These are phyloP conservation scores for Chrysodeixis includens DNA, from an alignment of 2,888 invertebrate species.

Conservation along the genomic window DNA sequence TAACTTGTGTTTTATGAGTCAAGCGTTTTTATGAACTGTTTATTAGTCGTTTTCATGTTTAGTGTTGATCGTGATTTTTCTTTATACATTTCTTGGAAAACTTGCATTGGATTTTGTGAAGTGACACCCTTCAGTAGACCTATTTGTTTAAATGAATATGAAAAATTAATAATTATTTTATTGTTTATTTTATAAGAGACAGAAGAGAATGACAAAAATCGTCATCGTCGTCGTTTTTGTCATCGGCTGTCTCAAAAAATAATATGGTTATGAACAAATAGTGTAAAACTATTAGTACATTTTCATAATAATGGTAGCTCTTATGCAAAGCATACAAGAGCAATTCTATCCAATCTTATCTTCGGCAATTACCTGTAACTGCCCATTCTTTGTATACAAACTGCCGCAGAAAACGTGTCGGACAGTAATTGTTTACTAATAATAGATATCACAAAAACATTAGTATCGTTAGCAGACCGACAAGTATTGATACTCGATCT, in stretches of 20 bases:
- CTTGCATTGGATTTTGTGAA: background rate
- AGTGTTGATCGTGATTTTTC: background rate
- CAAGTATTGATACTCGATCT: constrained; percentile 51
- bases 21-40: constrained; percentile 18
- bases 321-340: constrained; percentile 15
- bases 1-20: constrained; percentile 25
- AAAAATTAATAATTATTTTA: too few relatives aligned
- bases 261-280: too few relatives aligned
- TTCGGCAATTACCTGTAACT: constrained; percentile 26
- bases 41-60: background rate
- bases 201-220: too few relatives aligned
- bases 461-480: constrained; percentile 49
- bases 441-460: constrained; percentile 52
- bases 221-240: too few relatives aligned
- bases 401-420: constrained; percentile 30
- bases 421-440: constrained; percentile 47
- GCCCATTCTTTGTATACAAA: constrained; percentile 22
- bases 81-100: background rate
- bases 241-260: too few relatives aligned
- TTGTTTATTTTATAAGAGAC: too few relatives aligned
- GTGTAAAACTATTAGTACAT: too few relatives aligned
- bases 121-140: too few relatives aligned
- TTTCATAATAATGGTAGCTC: background rate
- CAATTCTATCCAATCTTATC: background rate
- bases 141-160: too few relatives aligned